These are phyloP conservation scores for Mycalesis mineus DNA, from an alignment of 2,888 invertebrate genomes.

Conservation along the genomic window DNA sequence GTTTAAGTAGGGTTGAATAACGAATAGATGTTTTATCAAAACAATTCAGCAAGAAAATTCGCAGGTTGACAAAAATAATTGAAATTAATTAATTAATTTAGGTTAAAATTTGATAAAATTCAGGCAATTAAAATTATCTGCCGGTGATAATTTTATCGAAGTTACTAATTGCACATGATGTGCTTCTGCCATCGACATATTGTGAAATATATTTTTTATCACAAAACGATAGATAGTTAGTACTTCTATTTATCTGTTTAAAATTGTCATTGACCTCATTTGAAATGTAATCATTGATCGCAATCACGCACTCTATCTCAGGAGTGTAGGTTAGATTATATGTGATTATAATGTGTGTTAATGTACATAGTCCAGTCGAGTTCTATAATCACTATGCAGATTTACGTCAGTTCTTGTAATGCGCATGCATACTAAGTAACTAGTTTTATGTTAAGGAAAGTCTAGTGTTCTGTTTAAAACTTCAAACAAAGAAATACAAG, in stretches of 20 bases:
- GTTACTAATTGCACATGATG: not conserved
- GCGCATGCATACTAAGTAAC: too few species aligned
- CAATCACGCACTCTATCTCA: slow-evolving; percentile 11
- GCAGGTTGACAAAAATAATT: too few species aligned
- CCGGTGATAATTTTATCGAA: not conserved
- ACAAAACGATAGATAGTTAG: slow-evolving; percentile 9
- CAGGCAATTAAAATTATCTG: not conserved
- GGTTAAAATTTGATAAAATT: not conserved
- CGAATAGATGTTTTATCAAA: too few species aligned
- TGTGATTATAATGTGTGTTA: not conserved
- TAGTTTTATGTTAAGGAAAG: too few species aligned
- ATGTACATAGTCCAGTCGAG: too few species aligned
- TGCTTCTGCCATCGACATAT: slow-evolving; percentile 9
- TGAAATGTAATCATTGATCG: slow-evolving; percentile 33
- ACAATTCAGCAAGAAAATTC: too few species aligned
- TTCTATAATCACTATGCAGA: too few species aligned
- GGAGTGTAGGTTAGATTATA: slow-evolving; percentile 9
- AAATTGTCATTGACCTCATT: slow-evolving; percentile 46
- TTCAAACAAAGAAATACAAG: too few species aligned
- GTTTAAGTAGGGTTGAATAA: too few species aligned
- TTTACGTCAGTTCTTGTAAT: too few species aligned
- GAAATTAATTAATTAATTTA: too few species aligned
- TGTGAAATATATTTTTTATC: slow-evolving; percentile 11
- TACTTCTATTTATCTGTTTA: slow-evolving; percentile 35
- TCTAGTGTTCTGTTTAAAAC: too few species aligned